Evolutionary conservation across 2,113 vertebrate species (phyloP).

Genomic region (Apistogramma diplotaenia): DNA sequence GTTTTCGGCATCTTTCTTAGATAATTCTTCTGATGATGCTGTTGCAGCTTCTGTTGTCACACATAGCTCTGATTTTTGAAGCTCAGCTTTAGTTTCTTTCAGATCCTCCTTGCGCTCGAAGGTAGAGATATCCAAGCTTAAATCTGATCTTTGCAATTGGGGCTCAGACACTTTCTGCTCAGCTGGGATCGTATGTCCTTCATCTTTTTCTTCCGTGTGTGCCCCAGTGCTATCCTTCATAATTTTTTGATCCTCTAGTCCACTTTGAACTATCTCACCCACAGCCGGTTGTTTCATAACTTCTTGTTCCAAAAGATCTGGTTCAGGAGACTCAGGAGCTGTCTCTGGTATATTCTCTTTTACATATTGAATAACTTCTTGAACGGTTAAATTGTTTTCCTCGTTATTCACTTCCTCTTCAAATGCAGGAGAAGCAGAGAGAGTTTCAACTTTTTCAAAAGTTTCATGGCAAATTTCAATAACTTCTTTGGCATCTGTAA

Average conservation of each 20-base stretch:
- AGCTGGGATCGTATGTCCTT: not conserved
- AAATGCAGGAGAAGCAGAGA: not conserved
- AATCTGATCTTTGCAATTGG: not conserved
- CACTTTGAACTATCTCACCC: not conserved
- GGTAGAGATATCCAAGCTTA: not conserved
- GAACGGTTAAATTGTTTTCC: constrained; percentile 66
- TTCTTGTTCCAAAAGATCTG: not conserved
- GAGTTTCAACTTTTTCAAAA: not conserved
- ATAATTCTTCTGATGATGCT: not conserved
- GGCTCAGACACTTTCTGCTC: constrained; percentile 1
- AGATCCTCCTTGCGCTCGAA: not conserved
- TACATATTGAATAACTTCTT: constrained; percentile 75
- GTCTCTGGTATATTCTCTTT: constrained; percentile 58
- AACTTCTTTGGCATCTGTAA: constrained; percentile 16
- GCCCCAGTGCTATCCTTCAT: not conserved
- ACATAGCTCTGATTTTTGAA: not conserved
- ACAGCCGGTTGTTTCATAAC: not conserved
- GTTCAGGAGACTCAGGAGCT: constrained; percentile 25
- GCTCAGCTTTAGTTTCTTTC: constrained; percentile 12
- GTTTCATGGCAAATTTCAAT: constrained; percentile 39
- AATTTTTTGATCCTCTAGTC: constrained; percentile 5
- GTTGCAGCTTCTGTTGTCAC: not conserved
- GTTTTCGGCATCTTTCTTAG: not conserved
- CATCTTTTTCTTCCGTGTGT: not conserved
- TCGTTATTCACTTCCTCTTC: constrained; percentile 55